phyloP scores from a whole-genome alignment of 2,113 vertebrate species.

The Paramormyrops kingsleyae region DNA sequence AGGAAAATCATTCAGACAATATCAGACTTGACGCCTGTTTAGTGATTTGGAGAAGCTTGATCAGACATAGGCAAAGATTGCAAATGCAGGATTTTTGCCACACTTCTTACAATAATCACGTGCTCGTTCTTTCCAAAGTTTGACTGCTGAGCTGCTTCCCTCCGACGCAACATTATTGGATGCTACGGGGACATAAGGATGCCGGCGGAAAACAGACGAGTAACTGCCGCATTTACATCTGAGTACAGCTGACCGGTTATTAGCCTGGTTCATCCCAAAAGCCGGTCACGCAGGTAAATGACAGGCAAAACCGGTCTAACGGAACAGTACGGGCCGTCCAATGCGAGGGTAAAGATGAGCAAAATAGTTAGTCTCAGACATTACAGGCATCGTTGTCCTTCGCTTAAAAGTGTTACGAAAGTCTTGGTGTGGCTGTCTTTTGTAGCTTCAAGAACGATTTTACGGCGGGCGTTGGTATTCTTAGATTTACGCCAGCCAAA shows the following conservation, averaged over 20 bases:
- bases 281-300: background rate
- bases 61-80: background rate
- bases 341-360: background rate
- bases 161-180: background rate
- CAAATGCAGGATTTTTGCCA: background rate
- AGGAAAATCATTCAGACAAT: background rate
- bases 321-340: background rate
- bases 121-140: background rate
- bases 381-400: background rate
- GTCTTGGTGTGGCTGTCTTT: background rate
- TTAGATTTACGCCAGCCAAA: background rate
- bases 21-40: background rate
- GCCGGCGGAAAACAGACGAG: background rate
- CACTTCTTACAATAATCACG: background rate
- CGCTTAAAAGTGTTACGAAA: background rate
- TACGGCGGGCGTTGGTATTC: background rate
- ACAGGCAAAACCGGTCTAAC: background rate
- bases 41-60: background rate
- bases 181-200: background rate
- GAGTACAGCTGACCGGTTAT: background rate
- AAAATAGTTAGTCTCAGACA: background rate
- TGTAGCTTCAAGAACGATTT: background rate
- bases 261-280: background rate
- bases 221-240: background rate
- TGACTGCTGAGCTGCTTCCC: background rate